Conservation (phyloP, 2,797 vertebrate species). For the Alfaro cultratus region DNA sequence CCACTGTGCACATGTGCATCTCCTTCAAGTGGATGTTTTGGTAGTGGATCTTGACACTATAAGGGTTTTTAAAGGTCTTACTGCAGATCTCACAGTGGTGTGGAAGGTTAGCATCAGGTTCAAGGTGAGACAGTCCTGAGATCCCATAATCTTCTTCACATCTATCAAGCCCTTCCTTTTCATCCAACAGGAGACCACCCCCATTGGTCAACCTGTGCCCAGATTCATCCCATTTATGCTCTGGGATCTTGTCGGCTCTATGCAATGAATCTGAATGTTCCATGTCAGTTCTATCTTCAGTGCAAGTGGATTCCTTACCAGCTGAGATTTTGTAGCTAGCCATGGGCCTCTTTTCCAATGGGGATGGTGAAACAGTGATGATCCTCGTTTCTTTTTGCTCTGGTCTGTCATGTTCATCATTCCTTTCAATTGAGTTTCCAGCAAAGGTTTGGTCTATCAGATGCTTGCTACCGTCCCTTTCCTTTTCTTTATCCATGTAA, state of each 20-base stretch:
- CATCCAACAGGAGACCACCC: conserved; percentile 71
- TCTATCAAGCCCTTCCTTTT: conserved; percentile 75
- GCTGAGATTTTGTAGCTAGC: conserved; percentile 39
- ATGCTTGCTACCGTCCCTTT: conserved; percentile 71
- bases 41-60: conserved; percentile 94
- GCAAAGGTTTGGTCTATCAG: conserved; percentile 70
- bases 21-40: conserved; percentile 93
- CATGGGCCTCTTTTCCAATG: conserved; percentile 48
- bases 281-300: conserved; percentile 63
- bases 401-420: conserved; percentile 63
- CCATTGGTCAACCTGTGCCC: conserved; percentile 81
- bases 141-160: conserved; percentile 76
- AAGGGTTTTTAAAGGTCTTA: conserved; percentile 94
- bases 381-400: conserved; percentile 73
- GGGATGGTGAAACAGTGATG: conserved; percentile 56
- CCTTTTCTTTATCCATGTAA: conserved; percentile 62
- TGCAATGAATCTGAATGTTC: conserved; percentile 63
- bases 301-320: conserved; percentile 30
- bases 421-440: conserved; percentile 57
- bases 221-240: conserved; percentile 76
- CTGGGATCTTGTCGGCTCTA: conserved; percentile 70
- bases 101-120: conserved; percentile 78
- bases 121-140: conserved; percentile 70
- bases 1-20: conserved; percentile 91
- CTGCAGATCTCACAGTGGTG: conserved; percentile 94